Evolutionary conservation across 2,888 invertebrate genomes (phyloP), one percentile per base, ranked within the genome.

Genomic region (Drosophila mercatorum): DNA sequence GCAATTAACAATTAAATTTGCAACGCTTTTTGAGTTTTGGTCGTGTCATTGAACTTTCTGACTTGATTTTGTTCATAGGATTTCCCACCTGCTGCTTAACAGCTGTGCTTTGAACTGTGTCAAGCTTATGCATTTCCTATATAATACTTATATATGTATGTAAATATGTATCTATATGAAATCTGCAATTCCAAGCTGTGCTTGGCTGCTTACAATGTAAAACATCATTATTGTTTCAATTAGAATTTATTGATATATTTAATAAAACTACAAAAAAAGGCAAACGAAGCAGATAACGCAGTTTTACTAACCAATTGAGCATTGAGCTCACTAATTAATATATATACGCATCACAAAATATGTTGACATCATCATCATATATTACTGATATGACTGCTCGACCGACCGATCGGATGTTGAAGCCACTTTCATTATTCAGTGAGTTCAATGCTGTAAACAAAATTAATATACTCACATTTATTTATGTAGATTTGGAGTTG

Each of bases 291-390:
- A 77, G 78, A 74, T 86, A 81, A 71, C 81, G 68, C 57, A 70
- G 55, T 67, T 72, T 81, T 61, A 56, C 69, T 57, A 58, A 53
- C 14, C 73, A 52, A 51, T 66, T 69, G 66, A 82, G 75, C 58
- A 62, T 72, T 78, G 52, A 81, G 51, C 17, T 10, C 55, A 75
- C 55, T 78, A 86, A 83, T 85, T 63, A 77, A 80, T 66, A 57
- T 26, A 51, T 66, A 53, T 26, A 51, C 47, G 47, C 66, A 49
- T 64, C 47, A 43, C 34, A 46, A 47, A 62, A 47, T 22, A 34
- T 14, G 40, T 40, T 67, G 66, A 22, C 51, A 56, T 57, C 44
- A 57, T 40, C 10, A 17, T 41, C 11, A 34, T 36, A 28, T 44
- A 56, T 56, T 8, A 41, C 58, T 40, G 28, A 64, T 79, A 79